Evolutionary conservation across 2,888 invertebrate species (phyloP).

Genomic region (Embidobia sp.): DNA sequence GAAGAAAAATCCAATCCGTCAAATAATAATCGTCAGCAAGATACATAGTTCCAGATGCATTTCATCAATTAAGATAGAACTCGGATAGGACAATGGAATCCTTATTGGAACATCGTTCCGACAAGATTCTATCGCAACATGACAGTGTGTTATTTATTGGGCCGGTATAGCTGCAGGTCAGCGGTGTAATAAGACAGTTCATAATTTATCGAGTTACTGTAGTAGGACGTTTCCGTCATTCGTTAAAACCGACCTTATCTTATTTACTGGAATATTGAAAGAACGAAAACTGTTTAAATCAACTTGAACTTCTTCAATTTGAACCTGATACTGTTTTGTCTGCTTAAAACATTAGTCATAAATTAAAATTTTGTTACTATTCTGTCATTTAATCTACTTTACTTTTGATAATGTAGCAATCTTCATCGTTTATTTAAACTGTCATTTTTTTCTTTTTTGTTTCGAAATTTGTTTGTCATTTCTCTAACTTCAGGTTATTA

Average conservation of each 20-base stretch:
- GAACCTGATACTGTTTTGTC: too few relatives aligned
- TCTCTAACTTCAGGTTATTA: too few relatives aligned
- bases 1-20: conserved; percentile 8
- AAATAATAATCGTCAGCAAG: conserved; percentile 4
- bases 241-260: conserved; percentile 13
- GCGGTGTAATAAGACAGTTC: conserved; percentile 51
- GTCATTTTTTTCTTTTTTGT: too few relatives aligned
- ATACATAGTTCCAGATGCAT: conserved; percentile 13
- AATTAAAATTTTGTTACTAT: too few relatives aligned
- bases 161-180: conserved; percentile 50
- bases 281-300: conserved; percentile 5
- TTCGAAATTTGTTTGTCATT: too few relatives aligned
- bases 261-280: conserved; percentile 31
- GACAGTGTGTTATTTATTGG: conserved; percentile 61
- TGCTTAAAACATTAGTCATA: too few relatives aligned
- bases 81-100: conserved; percentile 40
- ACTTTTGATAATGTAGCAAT: too few relatives aligned
- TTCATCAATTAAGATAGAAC: conserved; percentile 45
- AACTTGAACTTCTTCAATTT: neutral
- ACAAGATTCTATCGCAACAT: conserved; percentile 47
- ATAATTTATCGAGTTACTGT: conserved; percentile 49
- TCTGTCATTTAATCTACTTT: too few relatives aligned
- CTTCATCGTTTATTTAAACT: too few relatives aligned
- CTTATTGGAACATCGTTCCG: conserved; percentile 45
- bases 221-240: conserved; percentile 16